These are phyloP conservation scores for Spicauda simplicius DNA, from an alignment of 2,888 invertebrate species.

Conservation along the genomic window DNA sequence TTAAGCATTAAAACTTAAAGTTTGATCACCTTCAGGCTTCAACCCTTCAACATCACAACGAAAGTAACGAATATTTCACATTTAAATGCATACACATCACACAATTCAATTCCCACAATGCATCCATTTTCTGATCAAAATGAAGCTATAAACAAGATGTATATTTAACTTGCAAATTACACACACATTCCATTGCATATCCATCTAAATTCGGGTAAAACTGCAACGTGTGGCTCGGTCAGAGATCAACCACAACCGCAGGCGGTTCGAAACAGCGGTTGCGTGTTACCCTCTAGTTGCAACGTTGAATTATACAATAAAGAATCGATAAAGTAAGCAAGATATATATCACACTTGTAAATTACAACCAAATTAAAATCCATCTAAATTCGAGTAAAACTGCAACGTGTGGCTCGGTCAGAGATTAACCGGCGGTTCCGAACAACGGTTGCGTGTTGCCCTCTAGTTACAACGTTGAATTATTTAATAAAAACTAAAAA, in stretches of 20 bases:
- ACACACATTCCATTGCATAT: too few relatives aligned
- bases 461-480: constrained; percentile 42
- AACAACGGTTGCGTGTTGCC: constrained; percentile 40
- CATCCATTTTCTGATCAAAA: too few relatives aligned
- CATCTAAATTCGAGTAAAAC: constrained; percentile 1
- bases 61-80: too few relatives aligned
- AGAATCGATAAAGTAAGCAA: constrained; percentile 40
- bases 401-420: not conserved
- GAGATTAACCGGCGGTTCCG: constrained; percentile 13
- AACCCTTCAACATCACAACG: too few relatives aligned
- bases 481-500: too few relatives aligned
- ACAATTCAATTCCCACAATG: too few relatives aligned
- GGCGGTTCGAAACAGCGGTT: constrained; percentile 29
- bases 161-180: too few relatives aligned
- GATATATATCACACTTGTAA: too few relatives aligned
- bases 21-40: too few relatives aligned
- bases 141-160: too few relatives aligned
- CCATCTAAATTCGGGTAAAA: not conserved
- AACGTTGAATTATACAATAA: constrained; percentile 43
- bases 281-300: constrained; percentile 43
- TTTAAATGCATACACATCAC: too few relatives aligned
- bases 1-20: too few relatives aligned
- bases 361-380: not conserved
- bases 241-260: constrained; percentile 5
- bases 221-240: not conserved